phyloP scores from a whole-genome alignment of 1,140 invertebrate species.

The Drosophila ogumai region DNA sequence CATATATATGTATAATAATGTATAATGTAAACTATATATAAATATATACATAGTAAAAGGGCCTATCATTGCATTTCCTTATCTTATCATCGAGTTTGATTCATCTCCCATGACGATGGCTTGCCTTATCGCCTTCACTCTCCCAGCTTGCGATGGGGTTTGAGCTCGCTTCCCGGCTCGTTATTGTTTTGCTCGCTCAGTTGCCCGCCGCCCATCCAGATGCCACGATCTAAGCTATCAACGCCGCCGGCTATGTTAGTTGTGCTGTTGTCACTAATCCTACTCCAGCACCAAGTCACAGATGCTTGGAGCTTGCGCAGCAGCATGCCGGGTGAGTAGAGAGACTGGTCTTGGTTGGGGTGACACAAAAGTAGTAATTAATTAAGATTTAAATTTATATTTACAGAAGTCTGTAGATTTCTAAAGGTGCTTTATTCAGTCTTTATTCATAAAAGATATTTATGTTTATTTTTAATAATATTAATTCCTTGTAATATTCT shows the following conservation, averaged over 20 bases:
- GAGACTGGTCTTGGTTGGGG: background rate
- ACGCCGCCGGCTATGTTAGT: constrained; percentile 35
- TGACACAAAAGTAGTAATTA: background rate
- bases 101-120: background rate
- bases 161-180: constrained; percentile 8
- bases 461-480: background rate
- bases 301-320: constrained; percentile 38
- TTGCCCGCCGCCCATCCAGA: constrained; percentile 52
- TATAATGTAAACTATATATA: too few species aligned
- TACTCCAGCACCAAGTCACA: constrained; percentile 5
- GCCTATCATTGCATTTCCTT: background rate
- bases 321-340: constrained; percentile 57
- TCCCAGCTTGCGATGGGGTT: constrained; percentile 10
- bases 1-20: too few species aligned
- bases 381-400: background rate
- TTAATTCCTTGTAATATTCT: background rate
- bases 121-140: constrained; percentile 13
- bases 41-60: background rate
- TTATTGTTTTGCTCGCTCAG: constrained; percentile 41
- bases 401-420: too few species aligned
- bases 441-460: too few species aligned
- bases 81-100: background rate
- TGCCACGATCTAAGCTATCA: constrained; percentile 49
- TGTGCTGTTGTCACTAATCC: constrained; percentile 44
- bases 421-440: too few species aligned